These are phyloP conservation scores for Crotophaga sulcirostris DNA, from an alignment of 2,113 vertebrate species.

Conservation along the genomic window DNA sequence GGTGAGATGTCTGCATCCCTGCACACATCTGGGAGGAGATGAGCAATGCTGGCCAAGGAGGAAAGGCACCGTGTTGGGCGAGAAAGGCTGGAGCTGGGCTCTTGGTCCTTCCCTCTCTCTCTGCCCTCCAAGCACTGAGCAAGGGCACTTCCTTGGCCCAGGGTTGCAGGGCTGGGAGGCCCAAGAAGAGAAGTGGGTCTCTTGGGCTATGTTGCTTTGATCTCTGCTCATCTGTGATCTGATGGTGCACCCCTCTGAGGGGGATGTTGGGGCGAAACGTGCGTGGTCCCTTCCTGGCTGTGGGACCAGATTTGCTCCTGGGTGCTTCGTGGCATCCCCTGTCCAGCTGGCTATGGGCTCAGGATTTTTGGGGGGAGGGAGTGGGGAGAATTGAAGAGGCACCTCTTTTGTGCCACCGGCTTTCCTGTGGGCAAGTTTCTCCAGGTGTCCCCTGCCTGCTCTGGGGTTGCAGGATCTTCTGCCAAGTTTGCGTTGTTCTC, in stretches of 20 bases:
- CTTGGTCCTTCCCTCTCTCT: not conserved
- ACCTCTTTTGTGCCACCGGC: not conserved
- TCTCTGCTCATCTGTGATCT: not conserved
- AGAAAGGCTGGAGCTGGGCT: not conserved
- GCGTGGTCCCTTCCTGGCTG: not conserved
- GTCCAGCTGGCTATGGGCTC: not conserved
- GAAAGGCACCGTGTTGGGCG: fast-evolving
- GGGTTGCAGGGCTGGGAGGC: not conserved
- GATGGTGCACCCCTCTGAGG: not conserved
- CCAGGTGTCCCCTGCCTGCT: not conserved
- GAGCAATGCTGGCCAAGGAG: not conserved
- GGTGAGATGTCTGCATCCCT: not conserved
- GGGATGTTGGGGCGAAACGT: not conserved
- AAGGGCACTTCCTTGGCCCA: not conserved
- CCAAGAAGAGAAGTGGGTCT: not conserved
- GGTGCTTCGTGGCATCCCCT: not conserved
- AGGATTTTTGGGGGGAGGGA: no score
- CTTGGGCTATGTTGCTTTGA: fast-evolving
- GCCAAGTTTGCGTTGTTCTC: not conserved
- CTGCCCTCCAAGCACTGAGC: not conserved
- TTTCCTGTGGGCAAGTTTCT: not conserved
- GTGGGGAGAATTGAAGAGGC: not conserved
- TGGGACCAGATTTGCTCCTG: not conserved
- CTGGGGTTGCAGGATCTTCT: not conserved
- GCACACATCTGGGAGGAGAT: not conserved